Evolutionary conservation across 2,888 invertebrate genomes (phyloP).

Genomic region (Fissipunctia ypsillon): DNA sequence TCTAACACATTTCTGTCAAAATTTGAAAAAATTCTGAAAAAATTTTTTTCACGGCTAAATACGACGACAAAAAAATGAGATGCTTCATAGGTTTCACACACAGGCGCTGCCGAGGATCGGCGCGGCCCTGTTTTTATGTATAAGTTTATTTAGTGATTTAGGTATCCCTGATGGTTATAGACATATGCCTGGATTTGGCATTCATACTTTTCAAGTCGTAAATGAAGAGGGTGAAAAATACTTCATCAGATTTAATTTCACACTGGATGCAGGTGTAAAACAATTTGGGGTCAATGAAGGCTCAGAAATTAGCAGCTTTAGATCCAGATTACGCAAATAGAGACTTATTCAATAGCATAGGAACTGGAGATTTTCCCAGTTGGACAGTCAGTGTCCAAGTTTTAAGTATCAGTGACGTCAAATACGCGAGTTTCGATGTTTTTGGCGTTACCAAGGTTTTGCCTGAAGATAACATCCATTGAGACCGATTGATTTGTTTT

Average conservation of each 20-base stretch:
- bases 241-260: constrained; percentile 96
- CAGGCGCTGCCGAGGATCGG: too few relatives aligned
- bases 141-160: constrained; percentile 95
- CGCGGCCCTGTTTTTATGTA: too few relatives aligned
- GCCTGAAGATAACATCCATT: constrained; percentile 94
- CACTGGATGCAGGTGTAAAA: constrained; percentile 96
- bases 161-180: constrained; percentile 97
- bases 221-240: constrained; percentile 92
- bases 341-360: constrained; percentile 96
- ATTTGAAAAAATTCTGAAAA: too few relatives aligned
- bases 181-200: constrained; percentile 97
- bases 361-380: constrained; percentile 92
- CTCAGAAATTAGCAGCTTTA: constrained; percentile 91
- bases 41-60: too few relatives aligned
- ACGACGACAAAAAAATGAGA: too few relatives aligned
- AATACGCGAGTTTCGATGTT: constrained; percentile 94
- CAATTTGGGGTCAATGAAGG: constrained; percentile 92
- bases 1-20: too few relatives aligned
- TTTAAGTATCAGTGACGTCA: constrained; percentile 95
- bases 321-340: constrained; percentile 96
- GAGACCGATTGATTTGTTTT: constrained; percentile 95
- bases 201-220: constrained; percentile 96
- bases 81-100: too few relatives aligned
- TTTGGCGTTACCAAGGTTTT: constrained; percentile 97
- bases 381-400: constrained; percentile 95